Percentiles rank a stretch among this genome's conserved stretches.
phyloP scores from a whole-genome alignment of 2,888 invertebrate genomes.

The Luffia ferchaultella region DNA sequence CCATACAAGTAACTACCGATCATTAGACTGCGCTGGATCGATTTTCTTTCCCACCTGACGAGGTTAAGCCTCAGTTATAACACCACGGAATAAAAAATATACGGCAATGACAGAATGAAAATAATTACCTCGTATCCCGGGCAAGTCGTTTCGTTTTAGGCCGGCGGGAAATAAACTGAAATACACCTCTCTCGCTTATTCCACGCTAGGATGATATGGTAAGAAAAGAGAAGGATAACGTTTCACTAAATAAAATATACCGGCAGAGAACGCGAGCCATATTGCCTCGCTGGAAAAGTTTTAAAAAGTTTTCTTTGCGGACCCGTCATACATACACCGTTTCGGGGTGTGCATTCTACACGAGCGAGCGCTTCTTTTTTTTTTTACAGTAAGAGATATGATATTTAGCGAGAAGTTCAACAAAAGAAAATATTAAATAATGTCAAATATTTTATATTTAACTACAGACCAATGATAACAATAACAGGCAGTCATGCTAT shows the following conservation, averaged over 20 bases:
- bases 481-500: too few relatives aligned
- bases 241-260: slow-evolving; percentile 64
- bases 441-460: neutral
- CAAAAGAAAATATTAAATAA: neutral
- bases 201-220: slow-evolving; percentile 20
- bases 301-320: slow-evolving; percentile 68
- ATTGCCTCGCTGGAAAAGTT: slow-evolving; percentile 68
- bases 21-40: too few relatives aligned
- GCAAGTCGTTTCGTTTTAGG: slow-evolving; percentile 36
- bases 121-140: slow-evolving; percentile 67
- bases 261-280: slow-evolving; percentile 66
- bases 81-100: slow-evolving; percentile 55
- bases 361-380: neutral
- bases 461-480: neutral
- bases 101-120: slow-evolving; percentile 64
- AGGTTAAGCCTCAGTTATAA: slow-evolving; percentile 15
- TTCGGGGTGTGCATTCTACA: slow-evolving; percentile 36
- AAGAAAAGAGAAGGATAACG: slow-evolving; percentile 40
- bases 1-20: too few relatives aligned
- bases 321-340: slow-evolving; percentile 56
- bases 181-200: slow-evolving; percentile 34
- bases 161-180: slow-evolving; percentile 25
- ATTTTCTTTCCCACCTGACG: neutral
- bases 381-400: too few relatives aligned
- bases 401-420: too few relatives aligned